Percentiles rank a stretch among this genome's conserved stretches.
Conservation (phyloP, 2,113 vertebrate species). For the Siniperca chuatsi region DNA sequence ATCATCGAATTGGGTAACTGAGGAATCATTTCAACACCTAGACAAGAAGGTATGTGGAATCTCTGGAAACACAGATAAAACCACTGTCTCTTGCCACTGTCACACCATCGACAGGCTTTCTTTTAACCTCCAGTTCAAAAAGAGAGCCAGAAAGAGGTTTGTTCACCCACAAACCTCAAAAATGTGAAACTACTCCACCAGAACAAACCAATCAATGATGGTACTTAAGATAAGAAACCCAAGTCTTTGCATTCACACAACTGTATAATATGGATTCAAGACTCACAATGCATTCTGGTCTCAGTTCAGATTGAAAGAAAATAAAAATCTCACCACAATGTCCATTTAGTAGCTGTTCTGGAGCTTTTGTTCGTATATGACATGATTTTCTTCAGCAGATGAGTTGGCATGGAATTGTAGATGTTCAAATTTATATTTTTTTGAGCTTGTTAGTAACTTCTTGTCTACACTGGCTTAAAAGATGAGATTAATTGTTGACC, state of each 20-base stretch:
- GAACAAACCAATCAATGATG: background rate
- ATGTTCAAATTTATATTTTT: no score
- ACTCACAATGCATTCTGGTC: background rate
- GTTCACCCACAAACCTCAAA: slow-evolving; percentile 27
- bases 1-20: background rate
- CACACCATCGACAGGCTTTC: background rate
- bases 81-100: accelerated
- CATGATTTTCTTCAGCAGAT: background rate
- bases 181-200: background rate
- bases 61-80: background rate
- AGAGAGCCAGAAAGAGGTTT: background rate
- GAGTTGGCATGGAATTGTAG: no score
- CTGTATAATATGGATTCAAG: background rate
- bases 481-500: no score
- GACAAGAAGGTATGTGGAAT: background rate
- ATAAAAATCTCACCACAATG: background rate
- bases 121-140: background rate
- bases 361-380: background rate
- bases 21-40: background rate
- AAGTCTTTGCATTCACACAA: background rate
- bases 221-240: background rate
- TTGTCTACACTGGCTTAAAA: background rate
- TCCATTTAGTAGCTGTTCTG: background rate
- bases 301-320: background rate
- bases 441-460: background rate